Percentiles rank a stretch among this genome's conserved stretches.
These are phyloP conservation scores for Melanotus villosus DNA, from an alignment of 2,888 invertebrate species.

Conservation along the genomic window DNA sequence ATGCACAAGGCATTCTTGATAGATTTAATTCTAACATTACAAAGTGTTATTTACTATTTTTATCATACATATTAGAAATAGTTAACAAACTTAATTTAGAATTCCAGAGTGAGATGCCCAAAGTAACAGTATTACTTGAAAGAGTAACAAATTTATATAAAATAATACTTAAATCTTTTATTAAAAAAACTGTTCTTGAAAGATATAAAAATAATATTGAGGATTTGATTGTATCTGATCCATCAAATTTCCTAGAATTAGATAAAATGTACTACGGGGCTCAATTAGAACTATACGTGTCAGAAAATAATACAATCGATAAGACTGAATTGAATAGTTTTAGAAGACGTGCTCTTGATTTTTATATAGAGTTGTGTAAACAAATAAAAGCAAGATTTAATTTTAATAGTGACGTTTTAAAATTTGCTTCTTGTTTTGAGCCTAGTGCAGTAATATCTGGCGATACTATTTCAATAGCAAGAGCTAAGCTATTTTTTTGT, in stretches of 20 bases:
- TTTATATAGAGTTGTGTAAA: no score
- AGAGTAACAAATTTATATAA: slow-evolving; percentile 25
- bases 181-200: slow-evolving; percentile 10
- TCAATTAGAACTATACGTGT: no score
- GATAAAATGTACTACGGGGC: no score
- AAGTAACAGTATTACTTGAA: slow-evolving; percentile 25
- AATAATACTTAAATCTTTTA: slow-evolving; percentile 21
- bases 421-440: no score
- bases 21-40: background rate
- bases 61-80: slow-evolving; percentile 23
- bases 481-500: no score
- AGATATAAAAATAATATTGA: slow-evolving; percentile 16
- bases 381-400: no score
- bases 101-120: slow-evolving; percentile 35
- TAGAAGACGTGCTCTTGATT: no score
- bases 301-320: no score
- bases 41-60: slow-evolving; percentile 31
- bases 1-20: slow-evolving; percentile 6
- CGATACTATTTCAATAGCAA: no score
- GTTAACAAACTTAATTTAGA: slow-evolving; percentile 40
- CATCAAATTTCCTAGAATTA: slow-evolving; percentile 9
- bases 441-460: no score
- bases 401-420: no score
- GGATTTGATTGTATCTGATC: background rate
- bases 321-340: no score